Conservation (phyloP, 2,113 vertebrate genomes). For the Alouatta palliata region DNA sequence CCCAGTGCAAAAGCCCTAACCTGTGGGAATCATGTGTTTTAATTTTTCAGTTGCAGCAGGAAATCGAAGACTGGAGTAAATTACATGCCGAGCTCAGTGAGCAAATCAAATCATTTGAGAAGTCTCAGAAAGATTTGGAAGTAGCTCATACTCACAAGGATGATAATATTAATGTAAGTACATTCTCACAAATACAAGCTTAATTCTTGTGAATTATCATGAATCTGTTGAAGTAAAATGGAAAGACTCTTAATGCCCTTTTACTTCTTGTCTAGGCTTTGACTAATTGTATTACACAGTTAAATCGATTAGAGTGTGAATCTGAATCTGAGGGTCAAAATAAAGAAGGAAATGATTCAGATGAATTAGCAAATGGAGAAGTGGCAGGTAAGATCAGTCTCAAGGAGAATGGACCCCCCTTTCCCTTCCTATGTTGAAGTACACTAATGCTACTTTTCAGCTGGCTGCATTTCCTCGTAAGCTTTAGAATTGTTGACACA, state of each 20-base stretch:
- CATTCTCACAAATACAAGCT: neutral
- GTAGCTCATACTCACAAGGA: constrained; percentile 92
- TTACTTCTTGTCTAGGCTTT: constrained; percentile 87
- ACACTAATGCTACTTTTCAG: neutral
- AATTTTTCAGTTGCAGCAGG: constrained; percentile 87
- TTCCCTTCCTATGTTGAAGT: neutral
- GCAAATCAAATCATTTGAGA: constrained; percentile 91
- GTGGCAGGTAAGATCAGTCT: constrained; percentile 80
- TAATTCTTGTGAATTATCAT: neutral
- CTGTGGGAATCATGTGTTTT: constrained; percentile 40
- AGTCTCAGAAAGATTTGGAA: constrained; percentile 92
- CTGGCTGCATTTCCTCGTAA: neutral
- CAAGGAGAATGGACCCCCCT: neutral
- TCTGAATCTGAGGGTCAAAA: constrained; percentile 77
- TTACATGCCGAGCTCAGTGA: constrained; percentile 91
- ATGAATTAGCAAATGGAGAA: constrained; percentile 90
- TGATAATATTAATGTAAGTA: constrained; percentile 92
- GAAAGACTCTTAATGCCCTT: neutral
- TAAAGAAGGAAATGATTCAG: constrained; percentile 77
- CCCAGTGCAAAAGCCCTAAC: neutral
- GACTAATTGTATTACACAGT: constrained; percentile 93
- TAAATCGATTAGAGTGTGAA: constrained; percentile 88
- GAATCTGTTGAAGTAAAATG: neutral
- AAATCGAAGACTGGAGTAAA: constrained; percentile 91
- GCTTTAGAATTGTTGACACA: neutral